Conservation (phyloP, 2,797 vertebrate species). For the Dipus sagitta region DNA sequence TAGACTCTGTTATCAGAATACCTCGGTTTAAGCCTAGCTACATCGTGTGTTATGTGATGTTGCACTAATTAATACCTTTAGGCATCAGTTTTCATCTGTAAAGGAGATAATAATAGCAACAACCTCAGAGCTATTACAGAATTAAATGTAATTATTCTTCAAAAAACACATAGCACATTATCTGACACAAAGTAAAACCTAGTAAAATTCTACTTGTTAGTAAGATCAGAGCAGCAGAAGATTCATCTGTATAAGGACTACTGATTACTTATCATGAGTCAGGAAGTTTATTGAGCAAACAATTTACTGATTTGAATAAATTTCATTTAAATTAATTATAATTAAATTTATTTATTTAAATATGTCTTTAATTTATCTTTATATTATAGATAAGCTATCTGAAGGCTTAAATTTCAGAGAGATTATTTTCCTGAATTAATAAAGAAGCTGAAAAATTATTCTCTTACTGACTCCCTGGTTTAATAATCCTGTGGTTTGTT, state of each 20-base stretch:
- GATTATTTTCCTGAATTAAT: constrained; percentile 47
- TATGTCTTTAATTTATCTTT: constrained; percentile 22
- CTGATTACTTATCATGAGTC: neutral
- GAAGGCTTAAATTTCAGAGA: constrained; percentile 16
- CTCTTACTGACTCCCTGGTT: neutral
- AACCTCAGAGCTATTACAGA: neutral
- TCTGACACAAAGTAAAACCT: constrained; percentile 39
- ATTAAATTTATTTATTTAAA: neutral
- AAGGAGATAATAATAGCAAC: constrained; percentile 13
- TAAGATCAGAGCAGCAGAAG: constrained; percentile 33
- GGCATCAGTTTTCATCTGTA: constrained; percentile 52
- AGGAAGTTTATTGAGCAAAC: neutral
- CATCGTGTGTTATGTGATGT: neutral
- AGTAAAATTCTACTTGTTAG: constrained; percentile 9
- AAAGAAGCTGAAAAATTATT: constrained; percentile 65
- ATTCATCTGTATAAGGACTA: constrained; percentile 25
- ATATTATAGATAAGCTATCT: constrained; percentile 45
- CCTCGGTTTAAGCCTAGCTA: constrained; percentile 28
- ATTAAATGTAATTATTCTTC: constrained; percentile 47
- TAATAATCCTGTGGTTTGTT: neutral
- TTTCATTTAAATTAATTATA: neutral
- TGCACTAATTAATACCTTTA: constrained; percentile 22
- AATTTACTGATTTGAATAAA: neutral
- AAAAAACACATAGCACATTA: neutral
- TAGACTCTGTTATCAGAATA: constrained; percentile 38